Evolutionary conservation across 2,113 vertebrate genomes (phyloP), one percentile per base, ranked within the genome.

Genomic region (Amphilophus citrinellus): DNA sequence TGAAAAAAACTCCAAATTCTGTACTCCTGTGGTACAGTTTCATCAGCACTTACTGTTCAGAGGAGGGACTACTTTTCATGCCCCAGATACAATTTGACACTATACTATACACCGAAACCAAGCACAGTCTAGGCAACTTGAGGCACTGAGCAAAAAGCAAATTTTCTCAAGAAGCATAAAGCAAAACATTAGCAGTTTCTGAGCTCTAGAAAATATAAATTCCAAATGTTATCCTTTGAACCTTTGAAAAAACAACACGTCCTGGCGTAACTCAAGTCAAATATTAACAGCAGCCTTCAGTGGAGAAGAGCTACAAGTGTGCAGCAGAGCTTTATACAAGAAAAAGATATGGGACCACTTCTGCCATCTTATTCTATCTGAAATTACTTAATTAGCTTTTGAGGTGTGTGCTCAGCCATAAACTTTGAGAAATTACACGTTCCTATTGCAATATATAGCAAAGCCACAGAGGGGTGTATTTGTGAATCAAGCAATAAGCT

Each of bases 241-340:
- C 7, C 4, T 75, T 10, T 17, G 4, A 37, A 68, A 60, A 62
- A 59, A 35, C 39, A 63, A 53, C 24, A 81, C 24, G 75, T 57
- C 78, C 61, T 84, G 84, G 86, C 84, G 86, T 79, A 85, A 90
- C 47, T 68, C n/a, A 20, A 82, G 83, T 86, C 20, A 91, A 82
- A 87, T 42, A 93, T 94, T 93, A 93, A 94, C 88, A 6, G 17
- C 22, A 81, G 17, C 18, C 7, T 4, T 89, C 65, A 81, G 30
- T 79, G 73, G 77, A 47, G 42, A 80, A 15, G 37, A 75, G 58
- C 75, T 82, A 84, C 61, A 71, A 79, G 87, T 84, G 81, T 80
- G 66, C 5, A 7, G 50, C 58, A 73, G 73, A 84, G 75, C 32
- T 44, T 58, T 57, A 79, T 84, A 91, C 90, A 90, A 86, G 87